Evolutionary conservation across 2,113 vertebrate species (phyloP), one percentile per base, ranked within the genome.

Genomic region (Petrocephalus microphthalmus): DNA sequence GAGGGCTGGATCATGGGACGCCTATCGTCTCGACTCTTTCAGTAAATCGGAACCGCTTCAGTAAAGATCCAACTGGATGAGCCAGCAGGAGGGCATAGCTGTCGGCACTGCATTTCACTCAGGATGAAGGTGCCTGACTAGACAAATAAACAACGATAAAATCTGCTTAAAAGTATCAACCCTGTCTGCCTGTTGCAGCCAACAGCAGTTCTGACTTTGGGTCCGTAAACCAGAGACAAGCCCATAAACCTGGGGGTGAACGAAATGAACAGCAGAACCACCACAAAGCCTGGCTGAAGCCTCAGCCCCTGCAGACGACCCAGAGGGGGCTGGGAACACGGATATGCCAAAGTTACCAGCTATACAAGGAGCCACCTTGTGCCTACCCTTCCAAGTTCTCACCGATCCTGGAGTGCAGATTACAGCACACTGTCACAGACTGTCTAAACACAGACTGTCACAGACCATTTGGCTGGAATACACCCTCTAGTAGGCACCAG

Each of bases 401-500:
- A 84, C 42, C 42, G 47, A 51, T 78, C 71, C 71, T 42, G 33
- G 33, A 78, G 71, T 78, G 71, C 33, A 84, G 20, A 84, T 84
- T 84, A 84, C 47, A 84, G n/a, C n/a, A n/a, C n/a, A n/a, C 42
- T 25, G 47, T 84, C 81, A 84, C 81, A 45, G 47, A 84, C 42
- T n/a, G n/a, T n/a, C n/a, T n/a, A n/a, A n/a, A n/a, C n/a, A n/a
- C n/a, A n/a, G n/a, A n/a, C 42, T 25, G 47, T 84, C 81, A 84
- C 81, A 45, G 47, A 84, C 42, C 47, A n/a, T 78, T 78, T 42
- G 33, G 33, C 71, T 78, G 71, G 71, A 78, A 78, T 33, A 42
- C 45, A n/a, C 45, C 37, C 20, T n/a, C 20, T 47, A 82, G 78
- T 22, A 82, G 78, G 37, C 5, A 17, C 78, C 81, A 84, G 81